Evolutionary conservation across 1,140 invertebrate genomes (phyloP).

Genomic region (Panagrolaimus sp.): DNA sequence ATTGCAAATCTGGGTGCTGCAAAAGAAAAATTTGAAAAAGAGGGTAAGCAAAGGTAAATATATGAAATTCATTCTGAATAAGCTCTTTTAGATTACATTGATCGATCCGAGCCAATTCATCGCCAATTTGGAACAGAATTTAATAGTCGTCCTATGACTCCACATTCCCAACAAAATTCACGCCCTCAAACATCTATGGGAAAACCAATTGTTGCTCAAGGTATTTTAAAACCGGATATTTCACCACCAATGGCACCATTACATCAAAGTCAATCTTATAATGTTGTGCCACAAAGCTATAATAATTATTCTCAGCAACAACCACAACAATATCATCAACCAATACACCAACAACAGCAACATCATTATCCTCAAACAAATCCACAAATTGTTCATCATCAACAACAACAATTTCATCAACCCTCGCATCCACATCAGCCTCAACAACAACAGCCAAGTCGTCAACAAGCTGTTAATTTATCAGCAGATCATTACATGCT

Average conservation of each 20-base stretch:
- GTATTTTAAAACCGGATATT: background rate
- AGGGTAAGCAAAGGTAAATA: too few species aligned
- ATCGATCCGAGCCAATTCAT: too few species aligned
- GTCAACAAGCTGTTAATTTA: background rate
- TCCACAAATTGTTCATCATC: too few species aligned
- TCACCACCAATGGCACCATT: background rate
- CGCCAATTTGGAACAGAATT: too few species aligned
- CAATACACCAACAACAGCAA: too few species aligned
- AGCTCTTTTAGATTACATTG: too few species aligned
- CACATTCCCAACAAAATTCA: background rate
- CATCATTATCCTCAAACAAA: too few species aligned
- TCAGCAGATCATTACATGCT: background rate
- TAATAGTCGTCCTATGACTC: too few species aligned
- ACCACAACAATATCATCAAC: background rate
- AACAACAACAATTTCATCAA: too few species aligned
- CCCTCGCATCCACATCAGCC: too few species aligned
- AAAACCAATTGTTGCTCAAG: background rate
- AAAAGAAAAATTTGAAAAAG: slow-evolving; percentile 3
- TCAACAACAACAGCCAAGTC: too few species aligned
- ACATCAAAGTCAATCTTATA: background rate
- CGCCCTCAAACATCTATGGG: background rate
- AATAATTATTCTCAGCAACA: background rate
- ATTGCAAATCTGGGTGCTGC: background rate
- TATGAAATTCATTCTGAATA: too few species aligned
- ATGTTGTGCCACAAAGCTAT: background rate